Conservation (phyloP, 2,888 invertebrate species). For the Nysson spinosus region DNA sequence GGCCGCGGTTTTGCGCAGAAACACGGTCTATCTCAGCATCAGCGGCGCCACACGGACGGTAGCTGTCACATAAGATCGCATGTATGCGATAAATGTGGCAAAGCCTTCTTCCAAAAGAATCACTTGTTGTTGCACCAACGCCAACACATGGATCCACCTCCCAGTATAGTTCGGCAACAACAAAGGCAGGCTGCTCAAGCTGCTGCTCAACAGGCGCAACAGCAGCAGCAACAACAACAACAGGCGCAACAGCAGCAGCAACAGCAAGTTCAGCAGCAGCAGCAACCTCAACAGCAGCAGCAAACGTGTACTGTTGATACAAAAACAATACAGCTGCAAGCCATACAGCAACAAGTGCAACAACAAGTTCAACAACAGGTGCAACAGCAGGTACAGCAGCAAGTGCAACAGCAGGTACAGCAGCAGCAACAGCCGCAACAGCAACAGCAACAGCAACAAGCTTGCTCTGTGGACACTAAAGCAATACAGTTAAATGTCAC, state of each 20-base stretch:
- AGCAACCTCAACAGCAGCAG: conserved; percentile 74
- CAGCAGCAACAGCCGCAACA: conserved; percentile 71
- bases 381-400: conserved; percentile 69
- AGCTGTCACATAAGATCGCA: conserved; percentile 89
- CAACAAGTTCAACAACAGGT: conserved; percentile 74
- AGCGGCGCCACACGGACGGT: conserved; percentile 88
- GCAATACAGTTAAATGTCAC: conserved; percentile 77
- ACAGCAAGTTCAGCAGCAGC: conserved; percentile 60
- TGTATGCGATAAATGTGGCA: conserved; percentile 88
- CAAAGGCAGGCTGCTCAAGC: conserved; percentile 75
- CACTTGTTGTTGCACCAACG: conserved; percentile 89
- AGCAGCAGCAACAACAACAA: conserved; percentile 74
- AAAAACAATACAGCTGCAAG: conserved; percentile 68
- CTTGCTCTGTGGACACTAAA: conserved; percentile 75
- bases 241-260: conserved; percentile 76
- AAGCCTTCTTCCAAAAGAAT: conserved; percentile 92
- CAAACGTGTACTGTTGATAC: conserved; percentile 72
- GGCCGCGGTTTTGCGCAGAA: conserved; percentile 90
- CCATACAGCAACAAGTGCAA: conserved; percentile 71
- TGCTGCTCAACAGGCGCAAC: conserved; percentile 73
- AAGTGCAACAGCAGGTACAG: conserved; percentile 68
- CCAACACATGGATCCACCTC: conserved; percentile 86
- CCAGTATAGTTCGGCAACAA: conserved; percentile 77
- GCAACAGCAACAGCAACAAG: conserved; percentile 70
- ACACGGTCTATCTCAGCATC: conserved; percentile 89